phyloP scores from a whole-genome alignment of 1,140 invertebrate genomes.

The Telenomus remus region DNA sequence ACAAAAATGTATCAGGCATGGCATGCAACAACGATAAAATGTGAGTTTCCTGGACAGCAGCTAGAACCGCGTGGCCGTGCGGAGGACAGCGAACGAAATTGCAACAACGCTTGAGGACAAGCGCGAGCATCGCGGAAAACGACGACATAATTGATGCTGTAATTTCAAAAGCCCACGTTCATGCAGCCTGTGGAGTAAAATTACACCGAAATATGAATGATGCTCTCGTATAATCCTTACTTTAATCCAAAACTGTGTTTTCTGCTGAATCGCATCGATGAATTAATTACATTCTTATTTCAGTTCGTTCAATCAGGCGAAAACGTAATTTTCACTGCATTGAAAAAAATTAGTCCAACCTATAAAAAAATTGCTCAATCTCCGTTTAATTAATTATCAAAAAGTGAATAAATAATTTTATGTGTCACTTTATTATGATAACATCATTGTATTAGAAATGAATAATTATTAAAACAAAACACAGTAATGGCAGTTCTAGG shows the following conservation, averaged over 20 bases:
- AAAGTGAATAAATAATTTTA: too few species aligned
- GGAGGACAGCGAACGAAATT: neutral
- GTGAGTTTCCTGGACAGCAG: neutral
- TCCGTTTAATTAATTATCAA: too few species aligned
- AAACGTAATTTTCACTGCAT: too few species aligned
- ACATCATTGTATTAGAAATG: too few species aligned
- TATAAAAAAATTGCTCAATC: too few species aligned
- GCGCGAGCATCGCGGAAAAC: constrained; percentile 19
- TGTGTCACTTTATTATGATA: too few species aligned
- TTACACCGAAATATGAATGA: constrained; percentile 30
- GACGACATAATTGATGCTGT: constrained; percentile 46
- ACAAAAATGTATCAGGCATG: too few species aligned
- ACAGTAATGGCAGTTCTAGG: too few species aligned
- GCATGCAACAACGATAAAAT: too few species aligned
- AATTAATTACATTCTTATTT: constrained; percentile 7
- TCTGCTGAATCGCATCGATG: constrained; percentile 17
- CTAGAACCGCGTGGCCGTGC: neutral
- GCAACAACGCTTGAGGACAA: constrained; percentile 21
- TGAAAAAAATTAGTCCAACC: too few species aligned
- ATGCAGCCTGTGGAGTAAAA: constrained; percentile 19
- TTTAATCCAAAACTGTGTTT: constrained; percentile 31
- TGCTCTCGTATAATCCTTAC: constrained; percentile 8
- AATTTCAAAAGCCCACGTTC: constrained; percentile 26
- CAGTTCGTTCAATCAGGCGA: too few species aligned
- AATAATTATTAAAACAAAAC: too few species aligned